Conservation (phyloP, 30 jellyfish, hydroid and myxozoan genomes). For the Hydra vulgaris region DNA sequence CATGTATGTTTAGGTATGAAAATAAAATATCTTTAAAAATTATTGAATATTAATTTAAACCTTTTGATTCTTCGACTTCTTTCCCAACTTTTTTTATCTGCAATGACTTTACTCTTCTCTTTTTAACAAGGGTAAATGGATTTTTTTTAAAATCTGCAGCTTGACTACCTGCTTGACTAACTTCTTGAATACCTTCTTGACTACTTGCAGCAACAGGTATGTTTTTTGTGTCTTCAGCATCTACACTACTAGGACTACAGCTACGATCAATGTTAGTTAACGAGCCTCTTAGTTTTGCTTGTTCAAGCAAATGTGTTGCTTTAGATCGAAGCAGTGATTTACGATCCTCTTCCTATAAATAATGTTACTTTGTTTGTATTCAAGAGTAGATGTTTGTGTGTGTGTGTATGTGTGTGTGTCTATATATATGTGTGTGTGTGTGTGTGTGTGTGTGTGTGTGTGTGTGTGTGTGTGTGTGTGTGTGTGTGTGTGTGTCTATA, state of each 20-base stretch:
- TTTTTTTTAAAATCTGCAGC: constrained; percentile 44
- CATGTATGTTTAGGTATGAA: no score
- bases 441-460: no score
- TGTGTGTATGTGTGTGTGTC: no score
- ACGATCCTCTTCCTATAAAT: constrained; percentile 80
- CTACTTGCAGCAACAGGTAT: background rate
- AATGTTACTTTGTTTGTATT: background rate
- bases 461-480: no score
- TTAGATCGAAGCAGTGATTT: constrained; percentile 68
- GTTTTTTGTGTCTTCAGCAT: background rate
- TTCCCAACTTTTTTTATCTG: constrained; percentile 36
- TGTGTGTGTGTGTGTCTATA: no score
- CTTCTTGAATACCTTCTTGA: constrained; percentile 4
- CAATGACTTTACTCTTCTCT: constrained; percentile 45
- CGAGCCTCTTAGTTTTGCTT: constrained; percentile 45
- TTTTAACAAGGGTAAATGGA: constrained; percentile 73
- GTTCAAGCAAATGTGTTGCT: constrained; percentile 71
- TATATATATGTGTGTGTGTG: no score
- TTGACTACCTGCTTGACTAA: background rate
- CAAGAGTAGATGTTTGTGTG: no score
- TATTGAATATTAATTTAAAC: no score
- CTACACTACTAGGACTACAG: background rate
- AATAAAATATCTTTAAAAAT: no score
- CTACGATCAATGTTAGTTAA: constrained; percentile 6
- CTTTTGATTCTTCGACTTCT: background rate